These are phyloP conservation scores for Strix uralensis DNA, from an alignment of 2,113 vertebrate species.

Conservation along the genomic window DNA sequence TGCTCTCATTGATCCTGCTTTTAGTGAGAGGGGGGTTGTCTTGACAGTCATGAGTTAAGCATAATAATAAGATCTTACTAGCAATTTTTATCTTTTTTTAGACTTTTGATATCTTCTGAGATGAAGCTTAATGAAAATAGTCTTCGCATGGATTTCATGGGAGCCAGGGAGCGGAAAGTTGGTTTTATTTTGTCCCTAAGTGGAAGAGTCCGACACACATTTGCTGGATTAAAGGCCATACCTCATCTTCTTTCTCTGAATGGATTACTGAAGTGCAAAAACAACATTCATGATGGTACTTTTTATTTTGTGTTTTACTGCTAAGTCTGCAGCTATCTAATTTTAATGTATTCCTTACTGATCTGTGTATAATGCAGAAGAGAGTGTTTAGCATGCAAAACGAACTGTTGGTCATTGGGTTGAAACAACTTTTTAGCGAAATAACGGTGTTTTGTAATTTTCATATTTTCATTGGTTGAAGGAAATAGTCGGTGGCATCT, in stretches of 20 bases:
- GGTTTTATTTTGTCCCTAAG: slow-evolving; percentile 66
- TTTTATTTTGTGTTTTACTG: not conserved
- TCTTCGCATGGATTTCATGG: slow-evolving; percentile 24
- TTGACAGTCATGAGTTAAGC: not conserved
- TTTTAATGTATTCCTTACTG: not conserved
- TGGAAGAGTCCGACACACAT: slow-evolving; percentile 73
- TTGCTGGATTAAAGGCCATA: slow-evolving; percentile 58
- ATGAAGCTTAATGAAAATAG: slow-evolving; percentile 65
- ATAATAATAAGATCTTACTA: not conserved
- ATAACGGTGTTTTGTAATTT: not conserved
- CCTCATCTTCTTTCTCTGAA: slow-evolving; percentile 71
- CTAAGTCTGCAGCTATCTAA: not conserved
- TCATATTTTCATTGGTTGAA: not conserved
- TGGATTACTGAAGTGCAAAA: slow-evolving; percentile 68
- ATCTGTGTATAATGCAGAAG: not conserved
- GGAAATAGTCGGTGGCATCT: not conserved
- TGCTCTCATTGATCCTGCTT: not conserved
- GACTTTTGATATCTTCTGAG: slow-evolving; percentile 72
- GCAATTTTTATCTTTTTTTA: slow-evolving; percentile 35
- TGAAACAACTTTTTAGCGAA: not conserved
- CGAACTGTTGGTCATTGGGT: not conserved
- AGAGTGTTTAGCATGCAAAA: not conserved
- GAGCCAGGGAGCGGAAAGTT: slow-evolving; percentile 19
- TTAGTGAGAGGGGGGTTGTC: not conserved
- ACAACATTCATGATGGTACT: slow-evolving; percentile 72